These are phyloP conservation scores for Caenorhabditis panamensis DNA, from an alignment of 2,888 invertebrate genomes.

Conservation along the genomic window DNA sequence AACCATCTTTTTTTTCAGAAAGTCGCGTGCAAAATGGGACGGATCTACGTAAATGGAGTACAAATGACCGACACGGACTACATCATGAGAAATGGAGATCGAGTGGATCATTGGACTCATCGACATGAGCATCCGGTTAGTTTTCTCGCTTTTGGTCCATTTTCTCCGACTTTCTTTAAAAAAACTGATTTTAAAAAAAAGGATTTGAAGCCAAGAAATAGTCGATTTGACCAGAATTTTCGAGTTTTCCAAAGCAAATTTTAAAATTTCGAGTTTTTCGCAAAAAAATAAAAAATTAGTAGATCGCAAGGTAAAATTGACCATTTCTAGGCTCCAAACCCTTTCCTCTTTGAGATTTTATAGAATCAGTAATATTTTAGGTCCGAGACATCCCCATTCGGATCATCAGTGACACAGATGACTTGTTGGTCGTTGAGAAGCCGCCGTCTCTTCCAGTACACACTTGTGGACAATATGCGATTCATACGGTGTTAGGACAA, in stretches of 20 bases:
- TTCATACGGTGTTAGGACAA: conserved; percentile 97
- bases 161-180: too few relatives aligned
- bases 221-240: too few relatives aligned
- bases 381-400: conserved; percentile 92
- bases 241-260: too few relatives aligned
- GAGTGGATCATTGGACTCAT: conserved; percentile 76
- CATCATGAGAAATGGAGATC: conserved; percentile 87
- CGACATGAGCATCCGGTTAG: conserved; percentile 78
- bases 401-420: conserved; percentile 97
- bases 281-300: neutral
- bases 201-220: too few relatives aligned
- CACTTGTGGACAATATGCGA: conserved; percentile 97
- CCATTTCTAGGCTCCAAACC: too few relatives aligned
- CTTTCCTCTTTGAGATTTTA: too few relatives aligned
- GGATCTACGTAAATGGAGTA: conserved; percentile 94
- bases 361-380: too few relatives aligned
- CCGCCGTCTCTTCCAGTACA: conserved; percentile 84
- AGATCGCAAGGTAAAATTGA: too few relatives aligned
- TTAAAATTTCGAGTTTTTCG: neutral
- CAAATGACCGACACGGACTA: conserved; percentile 89
- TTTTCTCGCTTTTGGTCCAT: too few relatives aligned
- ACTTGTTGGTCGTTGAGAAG: conserved; percentile 90
- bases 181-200: neutral
- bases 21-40: conserved; percentile 92
- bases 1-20: too few relatives aligned